Conservation (phyloP, 2,113 vertebrate species). For the Elachura formosa region DNA sequence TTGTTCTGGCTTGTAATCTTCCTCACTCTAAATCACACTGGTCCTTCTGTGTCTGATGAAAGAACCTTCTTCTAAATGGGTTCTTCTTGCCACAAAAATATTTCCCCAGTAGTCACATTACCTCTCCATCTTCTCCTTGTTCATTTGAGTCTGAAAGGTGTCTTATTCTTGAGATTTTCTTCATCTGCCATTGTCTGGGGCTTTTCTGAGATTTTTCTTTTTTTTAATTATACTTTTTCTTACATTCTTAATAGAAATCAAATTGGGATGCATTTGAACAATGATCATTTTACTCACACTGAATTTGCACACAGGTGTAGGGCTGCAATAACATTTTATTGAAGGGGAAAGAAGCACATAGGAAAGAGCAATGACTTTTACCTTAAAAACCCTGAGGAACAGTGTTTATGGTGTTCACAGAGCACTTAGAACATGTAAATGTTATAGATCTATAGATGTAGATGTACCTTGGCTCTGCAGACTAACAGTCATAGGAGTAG, state of each 20-base stretch:
- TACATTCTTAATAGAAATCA: not conserved
- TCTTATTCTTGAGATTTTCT: not conserved
- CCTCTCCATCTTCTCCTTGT: not conserved
- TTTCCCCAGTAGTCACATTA: not conserved
- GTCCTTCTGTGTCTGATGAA: not conserved
- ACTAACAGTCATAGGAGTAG: not conserved
- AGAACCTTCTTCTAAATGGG: not conserved
- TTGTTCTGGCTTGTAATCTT: not conserved
- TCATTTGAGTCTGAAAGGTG: not conserved
- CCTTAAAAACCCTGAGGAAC: not conserved
- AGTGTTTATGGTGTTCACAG: not conserved
- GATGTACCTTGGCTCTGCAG: not conserved
- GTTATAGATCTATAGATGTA: not conserved
- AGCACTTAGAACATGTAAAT: not conserved
- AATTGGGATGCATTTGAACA: accelerated
- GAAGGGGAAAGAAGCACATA: not conserved
- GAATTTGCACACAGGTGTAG: not conserved
- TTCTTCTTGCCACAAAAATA: not conserved
- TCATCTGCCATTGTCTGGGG: not conserved
- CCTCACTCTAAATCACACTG: not conserved
- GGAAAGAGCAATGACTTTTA: not conserved
- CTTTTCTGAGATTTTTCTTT: not conserved
- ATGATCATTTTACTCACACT: not conserved
- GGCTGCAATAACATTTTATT: not conserved
- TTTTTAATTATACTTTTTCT: not conserved